A percentile compares a stretch with the other conserved stretches of the same genome.
Conservation (phyloP, 2,113 vertebrate species). For the Neolamprologus fasciatus region DNA sequence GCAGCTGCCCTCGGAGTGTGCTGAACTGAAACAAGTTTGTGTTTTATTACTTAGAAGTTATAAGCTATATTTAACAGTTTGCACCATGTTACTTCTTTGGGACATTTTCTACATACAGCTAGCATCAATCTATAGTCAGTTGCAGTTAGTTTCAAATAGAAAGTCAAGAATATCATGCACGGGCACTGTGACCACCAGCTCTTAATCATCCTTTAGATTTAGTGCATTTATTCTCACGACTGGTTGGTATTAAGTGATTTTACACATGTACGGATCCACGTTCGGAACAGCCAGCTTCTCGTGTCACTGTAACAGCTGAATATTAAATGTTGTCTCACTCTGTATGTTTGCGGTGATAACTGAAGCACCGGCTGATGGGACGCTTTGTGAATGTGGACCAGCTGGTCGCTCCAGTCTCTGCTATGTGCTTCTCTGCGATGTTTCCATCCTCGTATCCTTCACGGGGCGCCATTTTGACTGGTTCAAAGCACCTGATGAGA, state of each 20-base stretch:
- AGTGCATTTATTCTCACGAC: not conserved
- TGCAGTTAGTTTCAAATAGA: not conserved
- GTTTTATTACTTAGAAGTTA: not conserved
- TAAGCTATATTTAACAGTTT: accelerated
- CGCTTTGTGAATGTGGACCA: not conserved
- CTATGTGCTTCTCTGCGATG: not conserved
- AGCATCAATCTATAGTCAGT: not conserved
- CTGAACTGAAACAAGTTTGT: not conserved
- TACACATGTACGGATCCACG: not conserved
- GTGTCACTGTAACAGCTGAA: accelerated
- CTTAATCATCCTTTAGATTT: not conserved
- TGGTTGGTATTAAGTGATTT: not conserved
- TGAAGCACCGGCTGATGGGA: not conserved
- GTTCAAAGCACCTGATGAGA: not conserved
- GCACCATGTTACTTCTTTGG: not conserved
- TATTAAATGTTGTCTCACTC: not conserved
- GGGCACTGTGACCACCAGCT: not conserved
- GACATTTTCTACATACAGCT: not conserved
- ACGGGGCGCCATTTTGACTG: not conserved
- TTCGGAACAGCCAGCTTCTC: not conserved
- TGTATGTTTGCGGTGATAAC: not conserved
- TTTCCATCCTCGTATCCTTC: not conserved
- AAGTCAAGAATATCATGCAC: accelerated
- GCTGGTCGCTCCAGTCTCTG: not conserved
- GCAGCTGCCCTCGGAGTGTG: not conserved